Percentiles rank a stretch among this genome's conserved stretches.
phyloP scores from a whole-genome alignment of 1,140 invertebrate species.

The Trichonephila clavata region DNA sequence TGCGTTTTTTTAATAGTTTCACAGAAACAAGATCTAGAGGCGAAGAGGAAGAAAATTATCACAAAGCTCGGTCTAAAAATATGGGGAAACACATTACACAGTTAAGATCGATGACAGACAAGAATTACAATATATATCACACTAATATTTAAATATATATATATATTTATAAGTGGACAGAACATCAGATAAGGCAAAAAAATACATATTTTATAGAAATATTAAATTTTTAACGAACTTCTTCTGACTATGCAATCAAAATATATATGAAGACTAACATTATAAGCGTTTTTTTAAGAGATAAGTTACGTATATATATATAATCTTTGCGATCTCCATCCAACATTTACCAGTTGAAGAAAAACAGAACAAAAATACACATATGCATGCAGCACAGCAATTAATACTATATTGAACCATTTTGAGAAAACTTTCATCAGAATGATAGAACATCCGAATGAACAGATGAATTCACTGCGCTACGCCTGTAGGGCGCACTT shows the following conservation, averaged over 20 bases:
- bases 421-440: slow-evolving; percentile 1
- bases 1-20: too few species aligned
- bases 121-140: neutral
- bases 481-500: neutral
- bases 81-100: neutral
- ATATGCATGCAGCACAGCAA: neutral
- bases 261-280: neutral
- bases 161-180: neutral
- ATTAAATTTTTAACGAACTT: neutral
- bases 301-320: neutral
- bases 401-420: neutral
- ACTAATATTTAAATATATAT: slow-evolving; percentile 5
- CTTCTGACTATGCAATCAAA: neutral
- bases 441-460: slow-evolving; percentile 68
- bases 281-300: neutral
- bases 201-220: neutral
- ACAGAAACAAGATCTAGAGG: too few species aligned
- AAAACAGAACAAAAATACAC: neutral
- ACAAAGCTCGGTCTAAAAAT: too few species aligned
- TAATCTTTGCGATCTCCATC: neutral
- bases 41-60: too few species aligned
- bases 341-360: neutral
- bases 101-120: neutral
- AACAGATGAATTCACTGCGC: slow-evolving; percentile 7
- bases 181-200: neutral